Conservation (phyloP, 2,888 invertebrate species). For the Choristoneura rosaceana region DNA sequence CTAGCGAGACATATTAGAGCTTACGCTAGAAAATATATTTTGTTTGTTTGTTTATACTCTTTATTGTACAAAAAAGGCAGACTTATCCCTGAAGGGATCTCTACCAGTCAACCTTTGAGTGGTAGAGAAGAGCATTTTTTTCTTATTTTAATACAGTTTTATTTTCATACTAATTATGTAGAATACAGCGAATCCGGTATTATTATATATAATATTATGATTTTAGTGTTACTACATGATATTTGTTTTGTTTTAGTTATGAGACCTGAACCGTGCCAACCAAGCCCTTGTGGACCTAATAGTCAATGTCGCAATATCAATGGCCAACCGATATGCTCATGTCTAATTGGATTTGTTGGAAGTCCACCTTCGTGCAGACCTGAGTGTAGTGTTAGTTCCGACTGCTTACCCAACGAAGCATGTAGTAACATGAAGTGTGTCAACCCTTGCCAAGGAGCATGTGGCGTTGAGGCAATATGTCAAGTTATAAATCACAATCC, state of each 20-base stretch:
- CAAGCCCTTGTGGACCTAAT: slow-evolving; percentile 92
- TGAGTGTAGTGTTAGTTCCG: slow-evolving; percentile 90
- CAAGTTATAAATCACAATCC: slow-evolving; percentile 93
- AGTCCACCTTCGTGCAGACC: slow-evolving; percentile 92
- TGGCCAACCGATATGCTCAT: slow-evolving; percentile 90
- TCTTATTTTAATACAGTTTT: neutral
- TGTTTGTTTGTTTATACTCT: too few relatives aligned
- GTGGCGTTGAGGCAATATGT: slow-evolving; percentile 90
- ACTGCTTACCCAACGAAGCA: slow-evolving; percentile 90
- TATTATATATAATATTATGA: neutral
- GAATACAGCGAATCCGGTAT: too few relatives aligned
- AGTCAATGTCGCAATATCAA: slow-evolving; percentile 91
- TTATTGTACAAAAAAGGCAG: too few relatives aligned
- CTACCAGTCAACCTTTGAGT: too few relatives aligned
- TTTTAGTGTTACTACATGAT: neutral
- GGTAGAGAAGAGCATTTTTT: too few relatives aligned
- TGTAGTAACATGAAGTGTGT: slow-evolving; percentile 92
- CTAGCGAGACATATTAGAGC: too few relatives aligned
- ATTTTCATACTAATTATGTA: too few relatives aligned
- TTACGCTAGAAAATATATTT: too few relatives aligned
- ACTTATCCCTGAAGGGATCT: too few relatives aligned
- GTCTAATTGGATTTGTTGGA: slow-evolving; percentile 89
- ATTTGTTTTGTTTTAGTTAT: slow-evolving; percentile 61
- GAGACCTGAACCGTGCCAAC: slow-evolving; percentile 71
- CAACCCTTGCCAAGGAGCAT: slow-evolving; percentile 93